phyloP scores from a whole-genome alignment of 2,113 vertebrate genomes.

The Cavia aperea region DNA sequence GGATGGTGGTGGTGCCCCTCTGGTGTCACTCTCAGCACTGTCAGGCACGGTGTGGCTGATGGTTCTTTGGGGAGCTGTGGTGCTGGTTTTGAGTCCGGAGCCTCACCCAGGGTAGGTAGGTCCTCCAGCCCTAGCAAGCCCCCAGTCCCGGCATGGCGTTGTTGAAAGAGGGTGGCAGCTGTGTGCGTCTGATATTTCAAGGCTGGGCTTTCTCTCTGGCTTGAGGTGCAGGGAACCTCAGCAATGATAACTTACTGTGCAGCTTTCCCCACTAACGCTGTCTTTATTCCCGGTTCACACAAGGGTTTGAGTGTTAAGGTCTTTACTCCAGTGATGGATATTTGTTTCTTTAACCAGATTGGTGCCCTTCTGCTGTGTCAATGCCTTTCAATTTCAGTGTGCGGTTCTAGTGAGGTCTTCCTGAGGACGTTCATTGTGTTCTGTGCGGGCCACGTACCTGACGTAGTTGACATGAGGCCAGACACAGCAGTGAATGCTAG shows the following conservation, averaged over 20 bases:
- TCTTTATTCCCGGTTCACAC: background rate
- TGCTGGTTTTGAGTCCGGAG: background rate
- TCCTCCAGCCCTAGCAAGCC: background rate
- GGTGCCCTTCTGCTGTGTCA: background rate
- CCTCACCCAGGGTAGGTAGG: background rate
- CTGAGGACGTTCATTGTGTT: conserved; percentile 17
- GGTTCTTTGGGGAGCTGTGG: background rate
- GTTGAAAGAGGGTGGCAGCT: background rate
- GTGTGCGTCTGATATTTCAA: background rate
- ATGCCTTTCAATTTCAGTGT: background rate
- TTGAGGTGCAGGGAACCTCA: background rate
- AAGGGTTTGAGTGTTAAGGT: background rate
- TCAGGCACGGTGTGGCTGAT: background rate
- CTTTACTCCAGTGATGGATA: background rate
- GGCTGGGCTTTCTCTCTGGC: background rate
- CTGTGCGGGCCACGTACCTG: background rate
- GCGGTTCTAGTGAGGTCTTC: background rate
- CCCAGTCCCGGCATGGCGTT: background rate
- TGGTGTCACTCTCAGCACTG: background rate
- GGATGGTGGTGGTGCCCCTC: background rate
- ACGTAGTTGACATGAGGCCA: background rate
- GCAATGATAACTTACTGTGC: background rate
- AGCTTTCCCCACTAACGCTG: background rate
- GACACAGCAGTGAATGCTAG: background rate
- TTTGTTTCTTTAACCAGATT: conserved; percentile 2